Evolutionary conservation across 2,113 vertebrate species (phyloP).

Genomic region (Corapipo altera): DNA sequence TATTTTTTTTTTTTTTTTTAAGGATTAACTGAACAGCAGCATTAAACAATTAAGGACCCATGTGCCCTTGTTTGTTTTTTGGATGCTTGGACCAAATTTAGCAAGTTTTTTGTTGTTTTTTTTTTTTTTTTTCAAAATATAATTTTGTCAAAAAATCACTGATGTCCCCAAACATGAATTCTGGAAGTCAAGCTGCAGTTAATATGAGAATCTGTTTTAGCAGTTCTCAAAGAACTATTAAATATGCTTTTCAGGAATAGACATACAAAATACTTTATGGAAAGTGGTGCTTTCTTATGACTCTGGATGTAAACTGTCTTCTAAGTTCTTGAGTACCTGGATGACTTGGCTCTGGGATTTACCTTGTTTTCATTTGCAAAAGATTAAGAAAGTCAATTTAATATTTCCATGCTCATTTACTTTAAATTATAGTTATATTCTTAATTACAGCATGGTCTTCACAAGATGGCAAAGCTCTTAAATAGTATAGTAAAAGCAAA

Average conservation of each 20-base stretch:
- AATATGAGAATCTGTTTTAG: conserved; percentile 19
- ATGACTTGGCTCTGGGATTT: neutral
- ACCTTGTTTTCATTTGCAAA: neutral
- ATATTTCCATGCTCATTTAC: neutral
- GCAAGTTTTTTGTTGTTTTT: neutral
- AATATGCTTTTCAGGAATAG: neutral
- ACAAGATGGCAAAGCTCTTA: neutral
- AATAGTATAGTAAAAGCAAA: neutral
- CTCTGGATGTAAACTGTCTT: conserved; percentile 7
- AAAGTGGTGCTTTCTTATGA: conserved; percentile 28
- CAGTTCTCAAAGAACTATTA: conserved; percentile 40
- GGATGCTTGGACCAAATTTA: conserved; percentile 73
- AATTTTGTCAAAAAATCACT: neutral
- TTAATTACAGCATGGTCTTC: neutral
- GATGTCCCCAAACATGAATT: neutral
- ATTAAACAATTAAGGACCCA: neutral
- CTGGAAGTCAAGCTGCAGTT: conserved; percentile 35
- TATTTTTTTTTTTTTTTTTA: neutral
- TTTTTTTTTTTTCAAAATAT: neutral
- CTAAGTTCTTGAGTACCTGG: neutral
- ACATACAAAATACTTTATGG: neutral
- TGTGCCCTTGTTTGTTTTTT: neutral
- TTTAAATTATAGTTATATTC: neutral
- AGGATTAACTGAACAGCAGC: neutral
- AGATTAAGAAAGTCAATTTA: neutral